These are phyloP conservation scores for Andricus grossulariae DNA, from an alignment of 1,140 invertebrate genomes.

Conservation along the genomic window DNA sequence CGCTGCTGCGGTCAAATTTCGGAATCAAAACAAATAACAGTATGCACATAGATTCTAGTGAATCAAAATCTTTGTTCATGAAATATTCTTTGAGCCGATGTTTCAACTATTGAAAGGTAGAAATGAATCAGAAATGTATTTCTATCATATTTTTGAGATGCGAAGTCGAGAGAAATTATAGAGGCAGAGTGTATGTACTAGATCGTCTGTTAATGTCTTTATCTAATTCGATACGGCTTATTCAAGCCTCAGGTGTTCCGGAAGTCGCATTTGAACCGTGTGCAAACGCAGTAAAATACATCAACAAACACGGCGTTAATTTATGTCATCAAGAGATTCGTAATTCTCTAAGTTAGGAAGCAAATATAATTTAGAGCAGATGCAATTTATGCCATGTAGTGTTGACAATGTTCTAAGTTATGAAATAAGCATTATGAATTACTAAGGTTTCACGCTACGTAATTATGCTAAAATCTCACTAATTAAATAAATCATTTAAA, in stretches of 20 bases:
- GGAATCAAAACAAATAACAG: too few species aligned
- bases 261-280: not conserved
- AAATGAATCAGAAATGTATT: not conserved
- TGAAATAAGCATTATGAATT: not conserved
- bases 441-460: not conserved
- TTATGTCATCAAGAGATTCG: conserved; percentile 26
- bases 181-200: not conserved
- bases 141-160: not conserved
- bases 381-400: not conserved
- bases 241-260: conserved; percentile 16
- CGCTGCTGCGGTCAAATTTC: too few species aligned
- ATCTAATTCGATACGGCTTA: conserved; percentile 20
- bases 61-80: too few species aligned
- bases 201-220: not conserved
- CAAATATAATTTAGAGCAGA: not conserved
- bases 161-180: not conserved
- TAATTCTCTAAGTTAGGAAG: conserved; percentile 6
- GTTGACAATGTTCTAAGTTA: not conserved
- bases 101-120: too few species aligned
- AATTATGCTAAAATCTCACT: not conserved
- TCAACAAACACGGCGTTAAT: conserved; percentile 17
- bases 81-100: too few species aligned
- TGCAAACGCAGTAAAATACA: conserved; percentile 9
- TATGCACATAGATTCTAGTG: too few species aligned
- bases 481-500: not conserved